Evolutionary conservation across 2,797 vertebrate genomes (phyloP), one percentile per base, ranked within the genome.

Genomic region (Chloroceryle amazona): DNA sequence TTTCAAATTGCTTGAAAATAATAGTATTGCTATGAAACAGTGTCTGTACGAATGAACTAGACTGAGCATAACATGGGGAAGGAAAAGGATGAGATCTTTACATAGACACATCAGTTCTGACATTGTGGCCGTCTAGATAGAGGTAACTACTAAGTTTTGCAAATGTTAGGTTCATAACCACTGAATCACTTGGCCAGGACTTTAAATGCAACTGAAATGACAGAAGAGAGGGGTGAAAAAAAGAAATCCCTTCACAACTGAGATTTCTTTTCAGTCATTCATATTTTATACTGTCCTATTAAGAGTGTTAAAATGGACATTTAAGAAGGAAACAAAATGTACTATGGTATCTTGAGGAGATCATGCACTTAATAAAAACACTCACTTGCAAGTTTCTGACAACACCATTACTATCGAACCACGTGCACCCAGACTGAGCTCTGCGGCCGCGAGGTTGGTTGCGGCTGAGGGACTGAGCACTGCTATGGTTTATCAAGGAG

Each of bases 1-100:
- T 91, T 89, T 87, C 79, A 70, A 85, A 89, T 23, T 41, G 74
- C 10, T 70, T 58, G 37, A 72, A 91, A 87, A 84, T 12, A 58
- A 37, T 5, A 58, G 4, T 25, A 37, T 26, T 35, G 29, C 26
- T 58, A 16, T 13, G 60, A 80, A 79, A 70, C 7, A 37, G 29
- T 1, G 12, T 25, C 62, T 68, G 25, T 25, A 35, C 68, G 54
- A 83, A 81, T 4, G 0, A 84, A 44, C 26, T 46, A n/a, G 9
- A 55, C 3, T 23, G 29, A 78, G 11, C 4, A 4, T 11, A 86
- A 75, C 25, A 62, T 0, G 22, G 47, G 22, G 20, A 68, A 67
- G 12, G 22, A 65, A 74, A 72, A 83, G 25, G 31, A 13, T 35
- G 68, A 58, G 41, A 75, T 37, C 33, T 67, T 44, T 57, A 82